These are phyloP conservation scores for Craniophora ligustri DNA, from an alignment of 2,888 invertebrate genomes.

Conservation along the genomic window DNA sequence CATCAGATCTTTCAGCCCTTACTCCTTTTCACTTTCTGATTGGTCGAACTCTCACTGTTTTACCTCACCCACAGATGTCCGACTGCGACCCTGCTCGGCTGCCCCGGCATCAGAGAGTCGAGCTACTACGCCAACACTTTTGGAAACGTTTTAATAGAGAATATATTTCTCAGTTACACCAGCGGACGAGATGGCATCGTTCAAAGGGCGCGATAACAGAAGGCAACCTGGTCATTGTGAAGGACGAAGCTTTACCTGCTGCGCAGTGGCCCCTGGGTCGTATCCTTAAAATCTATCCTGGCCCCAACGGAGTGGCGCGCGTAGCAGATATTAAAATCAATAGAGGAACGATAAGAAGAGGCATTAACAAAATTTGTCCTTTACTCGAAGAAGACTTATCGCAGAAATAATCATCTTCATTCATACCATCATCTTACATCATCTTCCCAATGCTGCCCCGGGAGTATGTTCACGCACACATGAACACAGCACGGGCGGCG, in stretches of 20 bases:
- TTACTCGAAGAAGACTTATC: background rate
- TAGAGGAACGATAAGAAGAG: background rate
- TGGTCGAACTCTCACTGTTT: background rate
- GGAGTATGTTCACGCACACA: too few species aligned
- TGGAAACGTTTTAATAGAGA: background rate
- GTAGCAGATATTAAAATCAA: background rate
- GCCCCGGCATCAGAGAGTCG: background rate
- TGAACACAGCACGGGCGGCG: too few species aligned
- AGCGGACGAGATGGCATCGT: background rate
- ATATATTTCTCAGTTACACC: background rate
- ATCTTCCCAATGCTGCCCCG: too few species aligned
- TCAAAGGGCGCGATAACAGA: slow-evolving; percentile 3
- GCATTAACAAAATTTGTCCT: background rate
- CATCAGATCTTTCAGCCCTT: background rate
- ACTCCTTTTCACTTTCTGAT: background rate
- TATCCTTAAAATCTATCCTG: slow-evolving; percentile 6
- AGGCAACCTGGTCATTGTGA: slow-evolving; percentile 4
- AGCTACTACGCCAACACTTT: background rate
- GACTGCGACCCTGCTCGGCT: background rate
- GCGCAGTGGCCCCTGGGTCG: slow-evolving; percentile 7
- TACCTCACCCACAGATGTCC: background rate
- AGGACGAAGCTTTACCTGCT: slow-evolving; percentile 4
- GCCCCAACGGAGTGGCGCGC: background rate
- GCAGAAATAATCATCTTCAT: too few species aligned
- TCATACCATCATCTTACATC: too few species aligned